Conservation (phyloP, 2,888 invertebrate genomes). For the Macrophya alboannulata region DNA sequence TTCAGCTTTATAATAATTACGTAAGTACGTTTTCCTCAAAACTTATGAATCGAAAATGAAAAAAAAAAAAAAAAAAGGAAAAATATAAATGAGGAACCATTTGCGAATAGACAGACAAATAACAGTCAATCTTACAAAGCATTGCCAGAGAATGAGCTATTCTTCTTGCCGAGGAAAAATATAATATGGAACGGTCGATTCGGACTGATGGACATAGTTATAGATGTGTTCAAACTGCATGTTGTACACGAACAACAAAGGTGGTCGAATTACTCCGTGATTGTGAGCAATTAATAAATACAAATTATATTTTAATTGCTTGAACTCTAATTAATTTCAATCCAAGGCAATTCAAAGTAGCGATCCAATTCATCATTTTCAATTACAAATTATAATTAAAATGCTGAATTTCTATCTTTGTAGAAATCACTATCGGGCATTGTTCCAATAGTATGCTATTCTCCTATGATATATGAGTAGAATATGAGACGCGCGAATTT, state of each 20-base stretch:
- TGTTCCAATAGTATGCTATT: constrained; percentile 15
- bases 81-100: neutral
- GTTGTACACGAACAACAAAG: neutral
- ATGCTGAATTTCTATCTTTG: constrained; percentile 18
- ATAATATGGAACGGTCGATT: neutral
- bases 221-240: neutral
- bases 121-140: too few relatives aligned
- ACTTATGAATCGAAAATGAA: neutral
- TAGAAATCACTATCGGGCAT: constrained; percentile 16
- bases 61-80: neutral
- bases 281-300: constrained; percentile 1
- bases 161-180: neutral
- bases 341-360: neutral
- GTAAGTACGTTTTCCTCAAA: neutral
- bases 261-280: neutral
- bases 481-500: neutral
- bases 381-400: constrained; percentile 35
- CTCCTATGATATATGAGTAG: constrained; percentile 30
- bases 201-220: neutral
- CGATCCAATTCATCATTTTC: constrained; percentile 7
- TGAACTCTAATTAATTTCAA: constrained; percentile 29
- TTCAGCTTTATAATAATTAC: neutral
- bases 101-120: neutral
- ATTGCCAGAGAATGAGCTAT: too few relatives aligned
- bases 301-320: constrained; percentile 21